phyloP scores from a whole-genome alignment of 2,888 invertebrate species.

The Idaea dimidiata region DNA sequence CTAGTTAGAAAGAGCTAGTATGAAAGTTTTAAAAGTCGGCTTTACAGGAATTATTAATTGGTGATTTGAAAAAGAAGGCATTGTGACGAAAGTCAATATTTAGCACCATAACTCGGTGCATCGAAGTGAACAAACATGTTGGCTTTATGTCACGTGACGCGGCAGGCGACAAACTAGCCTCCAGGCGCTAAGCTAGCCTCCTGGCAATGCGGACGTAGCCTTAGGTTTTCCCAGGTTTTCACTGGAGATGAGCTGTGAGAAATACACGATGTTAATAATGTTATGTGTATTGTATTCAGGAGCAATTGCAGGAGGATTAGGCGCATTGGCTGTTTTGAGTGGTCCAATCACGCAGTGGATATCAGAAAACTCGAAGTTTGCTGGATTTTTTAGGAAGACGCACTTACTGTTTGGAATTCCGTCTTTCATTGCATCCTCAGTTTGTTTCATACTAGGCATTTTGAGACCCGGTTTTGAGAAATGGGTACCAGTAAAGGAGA shows the following conservation, averaged over 20 bases:
- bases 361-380: neutral
- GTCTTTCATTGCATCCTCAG: slow-evolving; percentile 33
- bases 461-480: slow-evolving; percentile 31
- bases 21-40: too few species aligned
- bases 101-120: too few species aligned
- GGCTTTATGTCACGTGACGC: too few species aligned
- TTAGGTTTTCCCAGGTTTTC: too few species aligned
- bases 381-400: neutral
- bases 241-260: neutral
- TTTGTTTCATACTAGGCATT: slow-evolving; percentile 44
- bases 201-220: too few species aligned
- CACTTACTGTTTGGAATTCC: slow-evolving; percentile 29
- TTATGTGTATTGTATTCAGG: neutral
- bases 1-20: too few species aligned
- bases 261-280: neutral
- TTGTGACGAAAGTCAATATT: too few species aligned
- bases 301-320: neutral
- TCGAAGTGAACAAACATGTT: too few species aligned
- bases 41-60: too few species aligned
- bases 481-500: slow-evolving; percentile 36
- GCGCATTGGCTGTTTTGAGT: neutral
- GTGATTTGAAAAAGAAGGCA: too few species aligned
- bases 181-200: too few species aligned
- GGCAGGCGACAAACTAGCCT: too few species aligned
- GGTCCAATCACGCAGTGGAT: neutral